Conservation (phyloP, 2,113 vertebrate species). For the Gnathonemus echidnorhynchus region DNA sequence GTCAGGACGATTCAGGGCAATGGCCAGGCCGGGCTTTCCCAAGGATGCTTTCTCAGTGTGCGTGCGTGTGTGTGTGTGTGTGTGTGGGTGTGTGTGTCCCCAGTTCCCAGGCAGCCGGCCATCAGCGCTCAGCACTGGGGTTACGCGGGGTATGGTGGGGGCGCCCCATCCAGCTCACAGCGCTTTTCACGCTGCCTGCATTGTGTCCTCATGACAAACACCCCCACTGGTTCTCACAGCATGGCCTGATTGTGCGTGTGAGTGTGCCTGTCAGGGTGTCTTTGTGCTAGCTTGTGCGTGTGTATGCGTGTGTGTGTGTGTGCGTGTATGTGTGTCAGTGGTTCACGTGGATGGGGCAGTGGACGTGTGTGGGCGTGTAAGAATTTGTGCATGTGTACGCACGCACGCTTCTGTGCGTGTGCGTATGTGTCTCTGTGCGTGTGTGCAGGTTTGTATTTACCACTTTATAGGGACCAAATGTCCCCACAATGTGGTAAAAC, state of each 20-base stretch:
- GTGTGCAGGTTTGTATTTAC: neutral
- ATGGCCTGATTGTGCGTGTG: neutral
- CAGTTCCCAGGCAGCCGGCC: slow-evolving; percentile 66
- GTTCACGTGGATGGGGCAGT: neutral
- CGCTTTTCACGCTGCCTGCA: slow-evolving; percentile 58
- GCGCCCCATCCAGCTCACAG: slow-evolving; percentile 56
- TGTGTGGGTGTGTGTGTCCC: slow-evolving; percentile 6
- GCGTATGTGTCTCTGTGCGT: neutral
- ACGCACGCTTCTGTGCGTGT: neutral
- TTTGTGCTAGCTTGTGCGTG: neutral
- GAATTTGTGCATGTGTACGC: neutral
- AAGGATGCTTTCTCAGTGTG: slow-evolving; percentile 28
- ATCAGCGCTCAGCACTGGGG: slow-evolving; percentile 57
- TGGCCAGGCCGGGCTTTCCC: slow-evolving; percentile 44
- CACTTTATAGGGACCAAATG: neutral
- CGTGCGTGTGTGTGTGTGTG: slow-evolving; percentile 5
- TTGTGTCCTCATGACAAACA: slow-evolving; percentile 49
- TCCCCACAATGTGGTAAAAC: neutral
- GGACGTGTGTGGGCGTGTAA: neutral
- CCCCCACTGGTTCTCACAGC: slow-evolving; percentile 62
- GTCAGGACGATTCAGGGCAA: slow-evolving; percentile 48
- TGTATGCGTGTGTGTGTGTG: neutral
- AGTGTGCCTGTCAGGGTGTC: neutral
- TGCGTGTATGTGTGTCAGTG: neutral
- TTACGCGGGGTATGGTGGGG: slow-evolving; percentile 59